Conservation (phyloP, 1,140 invertebrate genomes). For the Ectropis grisescens region DNA sequence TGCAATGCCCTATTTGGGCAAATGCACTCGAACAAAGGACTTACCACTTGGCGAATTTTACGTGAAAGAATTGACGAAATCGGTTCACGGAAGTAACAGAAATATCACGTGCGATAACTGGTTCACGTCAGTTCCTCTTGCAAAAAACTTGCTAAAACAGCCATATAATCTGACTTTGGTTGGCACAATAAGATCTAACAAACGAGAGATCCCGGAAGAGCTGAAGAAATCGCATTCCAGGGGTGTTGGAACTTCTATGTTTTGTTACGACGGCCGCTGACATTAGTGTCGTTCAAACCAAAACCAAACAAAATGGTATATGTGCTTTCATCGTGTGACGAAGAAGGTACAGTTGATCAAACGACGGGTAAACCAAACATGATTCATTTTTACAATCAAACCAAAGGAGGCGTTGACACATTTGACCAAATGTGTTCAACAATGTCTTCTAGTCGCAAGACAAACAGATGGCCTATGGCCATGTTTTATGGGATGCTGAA, state of each 20-base stretch:
- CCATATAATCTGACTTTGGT: slow-evolving; percentile 22
- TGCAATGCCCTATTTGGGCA: slow-evolving; percentile 4
- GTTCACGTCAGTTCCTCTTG: slow-evolving; percentile 36
- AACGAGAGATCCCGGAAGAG: slow-evolving; percentile 24
- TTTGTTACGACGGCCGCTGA: slow-evolving; percentile 11
- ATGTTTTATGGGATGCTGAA: no score
- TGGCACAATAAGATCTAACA: slow-evolving; percentile 26
- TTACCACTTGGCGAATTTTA: slow-evolving; percentile 8
- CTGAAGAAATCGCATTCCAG: slow-evolving; percentile 1
- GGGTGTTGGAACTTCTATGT: slow-evolving; percentile 3
- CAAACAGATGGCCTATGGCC: no score
- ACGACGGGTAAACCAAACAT: slow-evolving; percentile 38
- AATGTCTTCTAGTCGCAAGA: no score
- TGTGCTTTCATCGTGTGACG: slow-evolving; percentile 11
- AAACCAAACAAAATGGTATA: slow-evolving; percentile 9
- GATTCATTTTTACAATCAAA: slow-evolving; percentile 47
- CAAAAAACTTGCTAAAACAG: slow-evolving; percentile 16
- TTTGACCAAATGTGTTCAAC: no score
- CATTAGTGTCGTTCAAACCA: slow-evolving; percentile 7
- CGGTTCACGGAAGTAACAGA: slow-evolving; percentile 26
- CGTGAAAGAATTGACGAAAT: slow-evolving; percentile 15
- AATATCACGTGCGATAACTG: slow-evolving; percentile 53
- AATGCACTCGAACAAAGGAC: slow-evolving; percentile 2
- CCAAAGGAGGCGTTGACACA: slow-evolving; percentile 50
- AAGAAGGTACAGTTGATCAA: slow-evolving; percentile 12